A percentile compares a stretch with the other conserved stretches of the same genome.
These are phyloP conservation scores for Triplophysa bombifrons DNA, from an alignment of 2,797 vertebrate species.

Conservation along the genomic window DNA sequence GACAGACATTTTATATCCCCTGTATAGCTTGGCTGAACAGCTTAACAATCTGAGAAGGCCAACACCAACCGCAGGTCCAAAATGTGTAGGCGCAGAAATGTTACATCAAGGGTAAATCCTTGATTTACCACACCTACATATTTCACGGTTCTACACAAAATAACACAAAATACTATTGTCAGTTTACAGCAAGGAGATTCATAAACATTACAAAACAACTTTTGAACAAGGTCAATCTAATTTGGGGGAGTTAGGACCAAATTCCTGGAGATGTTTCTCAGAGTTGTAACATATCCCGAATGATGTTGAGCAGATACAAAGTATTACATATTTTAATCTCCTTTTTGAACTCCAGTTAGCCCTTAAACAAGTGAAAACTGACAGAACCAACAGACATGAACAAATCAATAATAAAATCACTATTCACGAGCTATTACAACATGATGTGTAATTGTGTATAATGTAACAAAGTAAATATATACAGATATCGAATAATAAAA, in stretches of 20 bases:
- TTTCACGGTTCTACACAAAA: background rate
- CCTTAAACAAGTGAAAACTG: background rate
- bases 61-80: conserved; percentile 29
- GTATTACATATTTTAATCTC: background rate
- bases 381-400: background rate
- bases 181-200: conserved; percentile 10
- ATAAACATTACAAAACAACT: conserved; percentile 8
- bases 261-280: background rate
- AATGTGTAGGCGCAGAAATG: conserved; percentile 32
- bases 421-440: background rate
- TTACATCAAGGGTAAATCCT: conserved; percentile 32
- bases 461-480: background rate
- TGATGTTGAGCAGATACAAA: background rate
- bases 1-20: conserved; percentile 30
- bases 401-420: background rate
- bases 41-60: conserved; percentile 31
- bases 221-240: background rate
- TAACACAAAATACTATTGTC: conserved; percentile 2
- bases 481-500: background rate
- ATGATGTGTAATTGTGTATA: background rate
- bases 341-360: background rate
- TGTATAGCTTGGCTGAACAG: background rate
- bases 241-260: background rate
- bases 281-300: background rate
- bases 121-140: conserved; percentile 18